Evolutionary conservation across 2,797 vertebrate species (phyloP).

Genomic region (Bucorvus abyssinicus): DNA sequence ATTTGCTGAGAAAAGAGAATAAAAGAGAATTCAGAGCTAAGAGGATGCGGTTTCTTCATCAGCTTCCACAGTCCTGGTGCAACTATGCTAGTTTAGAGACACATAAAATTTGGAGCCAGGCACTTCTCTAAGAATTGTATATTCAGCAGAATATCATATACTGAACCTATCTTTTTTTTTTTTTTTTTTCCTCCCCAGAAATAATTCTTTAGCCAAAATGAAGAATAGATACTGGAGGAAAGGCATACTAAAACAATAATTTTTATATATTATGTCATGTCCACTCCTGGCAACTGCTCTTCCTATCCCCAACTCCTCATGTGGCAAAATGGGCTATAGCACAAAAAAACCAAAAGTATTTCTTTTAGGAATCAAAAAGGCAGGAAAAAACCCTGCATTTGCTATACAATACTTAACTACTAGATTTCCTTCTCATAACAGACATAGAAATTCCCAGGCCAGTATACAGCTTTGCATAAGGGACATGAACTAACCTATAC

Average conservation of each 20-base stretch:
- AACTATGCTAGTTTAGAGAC: not conserved
- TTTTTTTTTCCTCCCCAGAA: not conserved
- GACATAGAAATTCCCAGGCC: not conserved
- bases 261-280: not conserved
- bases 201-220: not conserved
- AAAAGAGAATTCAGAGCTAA: not conserved
- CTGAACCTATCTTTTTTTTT: rapidly evolving
- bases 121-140: not conserved
- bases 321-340: not conserved
- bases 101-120: not conserved
- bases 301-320: not conserved
- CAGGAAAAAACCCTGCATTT: not conserved
- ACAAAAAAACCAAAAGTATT: not conserved
- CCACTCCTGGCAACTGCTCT: not conserved
- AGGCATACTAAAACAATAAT: not conserved
- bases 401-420: not conserved
- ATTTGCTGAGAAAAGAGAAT: not conserved
- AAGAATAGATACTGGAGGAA: not conserved
- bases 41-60: not conserved
- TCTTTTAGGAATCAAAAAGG: not conserved
- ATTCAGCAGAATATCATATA: not conserved
- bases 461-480: not conserved
- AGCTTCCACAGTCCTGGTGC: not conserved
- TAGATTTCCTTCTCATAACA: not conserved
- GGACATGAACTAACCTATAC: not conserved